Evolutionary conservation across 2,888 invertebrate species (phyloP), one percentile per base, ranked within the genome.

Genomic region (Pelosia muscerda): DNA sequence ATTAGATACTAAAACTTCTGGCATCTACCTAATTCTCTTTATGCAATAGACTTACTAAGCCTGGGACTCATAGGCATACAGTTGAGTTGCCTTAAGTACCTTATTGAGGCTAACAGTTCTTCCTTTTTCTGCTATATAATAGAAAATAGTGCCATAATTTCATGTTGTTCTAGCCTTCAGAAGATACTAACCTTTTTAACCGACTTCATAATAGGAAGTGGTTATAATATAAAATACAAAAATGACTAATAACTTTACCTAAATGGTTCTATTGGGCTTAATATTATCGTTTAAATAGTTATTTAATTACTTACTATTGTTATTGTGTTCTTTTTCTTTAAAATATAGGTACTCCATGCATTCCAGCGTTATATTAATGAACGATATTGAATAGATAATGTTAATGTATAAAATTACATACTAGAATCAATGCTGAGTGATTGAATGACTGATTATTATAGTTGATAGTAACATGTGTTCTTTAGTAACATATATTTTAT

Each of bases 361-460:
- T 70, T 73, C 67, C 75, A 77, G 56, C 70, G 67, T 69, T 73
- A 65, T 77, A 65, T 75, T 71, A 69, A 19, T 70, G 25, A 13
- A 67, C 57, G 23, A 62, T 71, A 76, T 67, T 65, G 64, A 69
- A 71, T n/a, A n/a, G n/a, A n/a, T 73, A 55, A 59, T 71, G 71
- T 67, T 76, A 67, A 73, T 61, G 63, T 73, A 69, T 74, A 57
- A 67, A 56, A 42, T 22, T 63, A 72, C 23, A 55, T 71, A 56
- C 65, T 23, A 66, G 68, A 38, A 66, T 73, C 69, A 75, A 77
- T 68, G 65, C 64, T 68, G 79, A 79, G 74, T 79, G 82, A 81
- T 81, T 81, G 81, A 80, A 77, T 83, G 86, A 86, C 86, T 86
- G 86, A 86, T 81, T 79, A 72, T 81, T 79, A 72, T 80, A 78